Conservation (phyloP, 1,140 invertebrate genomes). For the Drosophila orosa region DNA sequence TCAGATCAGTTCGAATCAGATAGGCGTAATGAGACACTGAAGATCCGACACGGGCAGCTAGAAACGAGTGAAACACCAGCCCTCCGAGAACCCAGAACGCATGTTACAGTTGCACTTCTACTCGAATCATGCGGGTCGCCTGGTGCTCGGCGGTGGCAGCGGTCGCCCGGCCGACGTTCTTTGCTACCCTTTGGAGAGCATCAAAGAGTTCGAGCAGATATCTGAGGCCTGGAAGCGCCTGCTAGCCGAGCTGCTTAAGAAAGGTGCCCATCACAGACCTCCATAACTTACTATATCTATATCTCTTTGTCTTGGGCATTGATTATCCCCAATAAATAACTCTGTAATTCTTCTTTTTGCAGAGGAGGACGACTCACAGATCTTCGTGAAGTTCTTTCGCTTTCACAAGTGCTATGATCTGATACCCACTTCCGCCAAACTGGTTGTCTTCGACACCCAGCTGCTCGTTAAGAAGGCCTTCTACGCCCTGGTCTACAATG, state of each 20-base stretch:
- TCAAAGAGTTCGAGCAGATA: conserved; percentile 93
- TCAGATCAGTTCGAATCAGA: conserved; percentile 44
- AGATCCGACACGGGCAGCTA: background rate
- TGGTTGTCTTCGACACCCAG: conserved; percentile 99
- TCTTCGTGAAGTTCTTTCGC: conserved; percentile 99
- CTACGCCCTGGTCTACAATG: conserved; percentile 99
- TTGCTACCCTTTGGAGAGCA: conserved; percentile 91
- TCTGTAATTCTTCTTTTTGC: conserved; percentile 85
- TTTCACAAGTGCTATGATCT: conserved; percentile 99
- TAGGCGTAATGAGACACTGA: conserved; percentile 47
- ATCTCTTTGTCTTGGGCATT: background rate
- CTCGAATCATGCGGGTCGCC: conserved; percentile 89
- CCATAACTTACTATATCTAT: background rate
- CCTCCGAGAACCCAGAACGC: conserved; percentile 49
- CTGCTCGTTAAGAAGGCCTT: conserved; percentile 99
- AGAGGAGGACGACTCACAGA: conserved; percentile 98
- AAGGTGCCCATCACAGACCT: conserved; percentile 86
- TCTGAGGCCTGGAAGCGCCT: conserved; percentile 90
- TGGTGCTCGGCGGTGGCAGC: conserved; percentile 83
- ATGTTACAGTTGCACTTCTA: conserved; percentile 93
- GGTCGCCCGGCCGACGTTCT: conserved; percentile 64
- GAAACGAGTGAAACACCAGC: conserved; percentile 17
- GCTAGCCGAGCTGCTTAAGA: conserved; percentile 88
- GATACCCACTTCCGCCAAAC: conserved; percentile 99
- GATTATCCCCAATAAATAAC: background rate